These are phyloP conservation scores for Cordylochernes scorpioides DNA, from an alignment of 2,888 invertebrate species.

Conservation along the genomic window DNA sequence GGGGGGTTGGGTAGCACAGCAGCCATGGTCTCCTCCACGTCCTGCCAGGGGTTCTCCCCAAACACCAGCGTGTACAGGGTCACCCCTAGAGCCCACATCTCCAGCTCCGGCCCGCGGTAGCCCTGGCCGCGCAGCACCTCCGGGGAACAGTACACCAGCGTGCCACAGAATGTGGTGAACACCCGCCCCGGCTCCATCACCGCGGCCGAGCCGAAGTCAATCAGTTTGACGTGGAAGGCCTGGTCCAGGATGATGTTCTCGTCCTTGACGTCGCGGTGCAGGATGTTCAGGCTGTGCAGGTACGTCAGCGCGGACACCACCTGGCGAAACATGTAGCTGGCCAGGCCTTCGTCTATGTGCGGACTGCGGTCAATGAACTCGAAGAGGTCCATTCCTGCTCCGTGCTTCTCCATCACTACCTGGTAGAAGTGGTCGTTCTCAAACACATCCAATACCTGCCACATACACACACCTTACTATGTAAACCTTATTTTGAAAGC, in stretches of 20 bases:
- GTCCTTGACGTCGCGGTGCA: slow-evolving; percentile 47
- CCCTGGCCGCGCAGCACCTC: slow-evolving; percentile 37
- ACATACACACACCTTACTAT: slow-evolving; percentile 3
- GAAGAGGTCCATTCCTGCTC: slow-evolving; percentile 45
- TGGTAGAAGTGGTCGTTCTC: slow-evolving; percentile 41
- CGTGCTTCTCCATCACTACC: slow-evolving; percentile 49
- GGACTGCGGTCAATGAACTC: slow-evolving; percentile 45
- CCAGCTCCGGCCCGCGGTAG: slow-evolving; percentile 41
- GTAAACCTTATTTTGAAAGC: slow-evolving; percentile 1
- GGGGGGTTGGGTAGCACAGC: slow-evolving; percentile 36
- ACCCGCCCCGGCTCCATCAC: slow-evolving; percentile 31
- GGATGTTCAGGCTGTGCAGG: slow-evolving; percentile 35
- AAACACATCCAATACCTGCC: slow-evolving; percentile 35
- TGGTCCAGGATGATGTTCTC: slow-evolving; percentile 47
- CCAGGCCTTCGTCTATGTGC: slow-evolving; percentile 36
- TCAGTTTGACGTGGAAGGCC: slow-evolving; percentile 39
- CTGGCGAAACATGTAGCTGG: slow-evolving; percentile 42
- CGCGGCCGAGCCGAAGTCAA: slow-evolving; percentile 48
- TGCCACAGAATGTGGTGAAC: slow-evolving; percentile 46
- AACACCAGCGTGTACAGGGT: slow-evolving; percentile 43
- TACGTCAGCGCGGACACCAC: slow-evolving; percentile 40
- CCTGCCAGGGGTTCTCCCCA: slow-evolving; percentile 43
- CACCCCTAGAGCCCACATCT: slow-evolving; percentile 48
- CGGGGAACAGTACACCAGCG: too few relatives aligned
- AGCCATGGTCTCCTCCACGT: slow-evolving; percentile 40